Evolutionary conservation across 2,888 invertebrate genomes (phyloP).

Genomic region (Chymomyza procnemis): DNA sequence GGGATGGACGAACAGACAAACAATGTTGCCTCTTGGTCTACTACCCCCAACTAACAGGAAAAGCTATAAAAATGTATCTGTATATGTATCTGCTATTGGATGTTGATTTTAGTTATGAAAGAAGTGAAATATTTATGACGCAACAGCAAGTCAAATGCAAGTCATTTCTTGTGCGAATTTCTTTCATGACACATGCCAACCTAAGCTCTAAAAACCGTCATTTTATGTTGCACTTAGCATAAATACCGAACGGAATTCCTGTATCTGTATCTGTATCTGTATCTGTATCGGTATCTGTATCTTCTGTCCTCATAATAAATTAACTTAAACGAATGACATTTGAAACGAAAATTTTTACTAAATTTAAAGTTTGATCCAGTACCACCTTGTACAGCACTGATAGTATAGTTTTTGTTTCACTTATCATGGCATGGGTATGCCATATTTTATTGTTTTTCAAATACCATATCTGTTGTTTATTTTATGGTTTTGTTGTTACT

Average conservation of each 20-base stretch:
- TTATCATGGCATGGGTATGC: background rate
- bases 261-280: background rate
- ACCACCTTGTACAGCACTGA: background rate
- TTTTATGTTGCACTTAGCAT: background rate
- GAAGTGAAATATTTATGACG: background rate
- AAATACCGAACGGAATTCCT: background rate
- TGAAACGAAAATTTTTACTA: background rate
- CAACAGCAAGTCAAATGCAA: background rate
- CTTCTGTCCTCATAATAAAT: background rate
- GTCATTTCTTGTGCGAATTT: background rate
- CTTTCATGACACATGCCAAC: background rate
- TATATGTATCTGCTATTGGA: background rate
- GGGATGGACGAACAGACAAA: too few species aligned
- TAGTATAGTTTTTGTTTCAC: background rate
- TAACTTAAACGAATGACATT: background rate
- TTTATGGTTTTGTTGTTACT: background rate
- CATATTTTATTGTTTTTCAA: background rate
- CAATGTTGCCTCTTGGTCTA: too few species aligned
- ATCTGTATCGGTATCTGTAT: background rate
- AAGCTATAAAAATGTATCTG: too few species aligned
- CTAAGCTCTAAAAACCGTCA: background rate
- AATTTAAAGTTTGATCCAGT: background rate
- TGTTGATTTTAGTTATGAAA: background rate
- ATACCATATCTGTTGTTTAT: background rate
- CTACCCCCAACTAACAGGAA: too few species aligned